Base-by-base conservation (phyloP, 2,113 vertebrate species). In the Lasiurus borealis region DNA sequence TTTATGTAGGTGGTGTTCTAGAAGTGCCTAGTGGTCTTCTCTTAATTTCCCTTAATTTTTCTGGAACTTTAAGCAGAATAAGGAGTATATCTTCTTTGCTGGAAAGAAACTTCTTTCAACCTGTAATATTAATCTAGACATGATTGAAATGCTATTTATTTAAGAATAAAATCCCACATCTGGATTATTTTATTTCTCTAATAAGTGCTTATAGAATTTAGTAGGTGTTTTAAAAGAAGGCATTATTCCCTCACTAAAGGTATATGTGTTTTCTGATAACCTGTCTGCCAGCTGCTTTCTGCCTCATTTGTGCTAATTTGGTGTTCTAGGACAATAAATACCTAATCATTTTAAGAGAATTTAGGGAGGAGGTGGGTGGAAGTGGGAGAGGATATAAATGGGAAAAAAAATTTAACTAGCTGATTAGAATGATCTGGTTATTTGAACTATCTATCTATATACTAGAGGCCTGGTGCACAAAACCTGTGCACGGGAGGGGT, bases 311-410 rank as follows among this genome's bases (percentile, higher is more conserved):
- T 88, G 31, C 34, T 90, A 86, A 64, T 73, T 92, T 44, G 40
- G 3, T 78, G 57, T 89, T 96, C 13, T 94, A 93, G 72, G 31
- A 85, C 40, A 66, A 69, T 77, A 82, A 31, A 52, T 78, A 90
- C 10, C 8, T 93, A 69, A 77, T 96, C 29, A 94, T 85, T 88
- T 78, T 90, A 90, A 75, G 57, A 94, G 87, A 89, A 34, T 94
- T 78, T 93, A 59, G 57, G 57, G 57, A 59, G 21, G 57, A 59
- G 54, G 21, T 59, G 57, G 57, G 21, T 59, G 21, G 21, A 59
- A 59, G 57, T 23, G 21, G 57, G 57, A 59, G 57, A 59, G 57
- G 21, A 59, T 59, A 59, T 25, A 59, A 9, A 59, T 59, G 40
- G 40, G 40, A 40, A 40, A 40, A 40, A 40, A 40, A 40, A 40